Conservation (phyloP, 2,113 vertebrate species). For the Telmatochromis sp. region DNA sequence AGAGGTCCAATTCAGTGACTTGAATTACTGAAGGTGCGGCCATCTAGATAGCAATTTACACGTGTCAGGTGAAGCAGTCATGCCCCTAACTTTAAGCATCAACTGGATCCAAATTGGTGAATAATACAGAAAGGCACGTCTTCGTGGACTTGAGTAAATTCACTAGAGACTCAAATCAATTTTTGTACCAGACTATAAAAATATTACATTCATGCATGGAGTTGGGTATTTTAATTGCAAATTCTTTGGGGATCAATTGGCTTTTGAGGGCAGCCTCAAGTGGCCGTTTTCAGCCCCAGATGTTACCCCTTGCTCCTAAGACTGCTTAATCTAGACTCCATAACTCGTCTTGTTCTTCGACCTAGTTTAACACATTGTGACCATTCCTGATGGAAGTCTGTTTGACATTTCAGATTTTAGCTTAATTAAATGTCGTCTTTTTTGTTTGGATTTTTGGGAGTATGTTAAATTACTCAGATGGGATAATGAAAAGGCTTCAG, state of each 20-base stretch:
- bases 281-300: not conserved
- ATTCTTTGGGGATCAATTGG: not conserved
- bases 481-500: not conserved
- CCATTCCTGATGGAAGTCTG: not conserved
- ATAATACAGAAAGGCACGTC: not conserved
- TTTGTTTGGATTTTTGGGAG: not conserved
- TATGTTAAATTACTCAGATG: not conserved
- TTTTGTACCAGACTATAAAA: not conserved
- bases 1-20: not conserved
- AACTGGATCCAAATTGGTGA: not conserved
- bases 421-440: not conserved
- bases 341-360: not conserved
- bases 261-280: not conserved
- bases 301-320: not conserved
- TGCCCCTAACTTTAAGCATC: not conserved
- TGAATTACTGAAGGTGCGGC: not conserved
- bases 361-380: not conserved
- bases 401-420: not conserved
- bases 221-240: not conserved
- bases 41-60: not conserved
- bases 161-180: fast-evolving
- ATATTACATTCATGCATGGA: not conserved
- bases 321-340: not conserved
- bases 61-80: not conserved
- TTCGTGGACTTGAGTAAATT: not conserved